These are phyloP conservation scores for Caenorhabditis becei DNA, from an alignment of 2,888 invertebrate genomes.

Conservation along the genomic window DNA sequence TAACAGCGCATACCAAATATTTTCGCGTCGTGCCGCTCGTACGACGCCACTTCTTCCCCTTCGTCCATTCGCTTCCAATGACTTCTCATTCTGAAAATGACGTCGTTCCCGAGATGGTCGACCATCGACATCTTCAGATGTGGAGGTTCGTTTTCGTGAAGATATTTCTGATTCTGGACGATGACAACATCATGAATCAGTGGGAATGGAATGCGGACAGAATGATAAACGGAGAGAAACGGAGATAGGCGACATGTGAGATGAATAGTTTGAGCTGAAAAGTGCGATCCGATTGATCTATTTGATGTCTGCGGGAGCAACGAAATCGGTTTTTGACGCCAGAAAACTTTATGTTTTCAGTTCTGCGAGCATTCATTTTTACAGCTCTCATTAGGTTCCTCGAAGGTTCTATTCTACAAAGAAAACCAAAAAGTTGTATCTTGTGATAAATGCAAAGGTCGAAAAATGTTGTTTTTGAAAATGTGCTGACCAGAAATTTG, in stretches of 20 bases:
- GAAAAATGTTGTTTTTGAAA: too few species aligned
- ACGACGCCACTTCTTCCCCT: not conserved
- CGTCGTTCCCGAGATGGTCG: constrained; percentile 56
- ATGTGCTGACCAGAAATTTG: too few species aligned
- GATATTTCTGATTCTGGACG: not conserved
- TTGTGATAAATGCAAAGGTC: too few species aligned
- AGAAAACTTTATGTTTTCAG: too few species aligned
- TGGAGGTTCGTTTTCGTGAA: constrained; percentile 35
- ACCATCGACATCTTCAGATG: constrained; percentile 63
- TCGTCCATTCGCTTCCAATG: constrained; percentile 21
- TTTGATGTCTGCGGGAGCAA: too few species aligned
- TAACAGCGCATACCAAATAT: constrained; percentile 58
- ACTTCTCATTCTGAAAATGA: constrained; percentile 53
- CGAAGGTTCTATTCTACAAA: too few species aligned
- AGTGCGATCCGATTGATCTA: too few species aligned
- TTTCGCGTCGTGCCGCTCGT: constrained; percentile 10
- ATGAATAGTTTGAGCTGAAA: constrained; percentile 10
- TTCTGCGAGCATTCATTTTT: too few species aligned
- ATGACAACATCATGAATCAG: constrained; percentile 37
- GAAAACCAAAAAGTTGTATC: too few species aligned
- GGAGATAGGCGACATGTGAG: constrained; percentile 3
- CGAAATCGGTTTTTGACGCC: too few species aligned
- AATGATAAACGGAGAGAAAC: constrained; percentile 15
- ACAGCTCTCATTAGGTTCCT: too few species aligned
- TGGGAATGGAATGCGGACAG: constrained; percentile 40